A percentile compares a stretch with the other conserved stretches of the same genome.
These are phyloP conservation scores for Pimephales promelas DNA, from an alignment of 2,113 vertebrate species.

Conservation along the genomic window DNA sequence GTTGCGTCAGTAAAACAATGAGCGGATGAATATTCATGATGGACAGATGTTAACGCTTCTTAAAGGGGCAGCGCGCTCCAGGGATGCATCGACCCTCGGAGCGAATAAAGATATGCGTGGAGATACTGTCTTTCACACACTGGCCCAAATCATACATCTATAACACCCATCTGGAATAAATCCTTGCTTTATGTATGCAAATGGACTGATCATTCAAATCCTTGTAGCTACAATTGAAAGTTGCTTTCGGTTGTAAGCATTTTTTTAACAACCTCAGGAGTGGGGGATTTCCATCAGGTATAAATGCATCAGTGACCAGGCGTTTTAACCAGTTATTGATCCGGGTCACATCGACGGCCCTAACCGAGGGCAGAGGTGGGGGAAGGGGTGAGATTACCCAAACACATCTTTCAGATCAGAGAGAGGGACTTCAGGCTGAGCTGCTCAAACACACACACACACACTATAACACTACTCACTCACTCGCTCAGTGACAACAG, in stretches of 20 bases:
- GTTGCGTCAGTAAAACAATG: not conserved
- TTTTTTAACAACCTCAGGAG: not conserved
- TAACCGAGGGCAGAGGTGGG: constrained; percentile 58
- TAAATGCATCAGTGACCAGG: constrained; percentile 68
- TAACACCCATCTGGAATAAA: constrained; percentile 44
- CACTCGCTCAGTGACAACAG: not conserved
- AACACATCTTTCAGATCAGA: constrained; percentile 55
- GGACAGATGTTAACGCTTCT: constrained; percentile 46
- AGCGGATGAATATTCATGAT: constrained; percentile 47
- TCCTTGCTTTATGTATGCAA: not conserved
- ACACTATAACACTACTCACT: not conserved
- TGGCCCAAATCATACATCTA: constrained; percentile 55
- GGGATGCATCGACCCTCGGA: constrained; percentile 69
- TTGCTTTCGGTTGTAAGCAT: not conserved
- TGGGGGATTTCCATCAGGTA: constrained; percentile 55
- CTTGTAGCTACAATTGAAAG: not conserved
- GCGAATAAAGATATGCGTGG: constrained; percentile 63
- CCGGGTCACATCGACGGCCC: constrained; percentile 77
- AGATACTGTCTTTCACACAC: constrained; percentile 61
- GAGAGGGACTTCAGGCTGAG: not conserved
- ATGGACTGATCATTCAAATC: not conserved
- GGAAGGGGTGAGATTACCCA: constrained; percentile 59
- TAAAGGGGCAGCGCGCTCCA: constrained; percentile 45
- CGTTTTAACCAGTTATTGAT: constrained; percentile 82
- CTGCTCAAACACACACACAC: constrained; percentile 7